These are phyloP conservation scores for Lepetodrilus schrolli DNA, from an alignment of 2,888 invertebrate genomes.

Conservation along the genomic window DNA sequence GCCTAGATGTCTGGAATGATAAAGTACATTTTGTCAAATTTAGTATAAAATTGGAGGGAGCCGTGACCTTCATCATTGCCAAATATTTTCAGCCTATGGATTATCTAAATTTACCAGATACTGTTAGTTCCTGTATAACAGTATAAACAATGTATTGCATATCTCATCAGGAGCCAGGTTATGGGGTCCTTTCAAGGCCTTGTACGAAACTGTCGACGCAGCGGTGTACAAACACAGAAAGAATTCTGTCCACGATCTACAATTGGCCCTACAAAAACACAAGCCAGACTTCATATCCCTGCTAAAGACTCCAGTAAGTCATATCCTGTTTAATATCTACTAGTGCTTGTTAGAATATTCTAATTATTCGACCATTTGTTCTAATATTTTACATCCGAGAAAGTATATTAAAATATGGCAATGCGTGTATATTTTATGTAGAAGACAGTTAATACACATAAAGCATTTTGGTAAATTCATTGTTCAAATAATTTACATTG, in stretches of 20 bases:
- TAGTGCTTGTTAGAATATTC: too few species aligned
- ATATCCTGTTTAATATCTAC: too few species aligned
- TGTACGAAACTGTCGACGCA: slow-evolving; percentile 71
- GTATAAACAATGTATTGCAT: background rate
- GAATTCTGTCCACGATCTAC: slow-evolving; percentile 78
- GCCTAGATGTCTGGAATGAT: too few species aligned
- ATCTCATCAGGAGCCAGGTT: slow-evolving; percentile 65
- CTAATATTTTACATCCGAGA: too few species aligned
- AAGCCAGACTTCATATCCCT: slow-evolving; percentile 90
- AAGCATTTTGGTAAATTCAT: too few species aligned
- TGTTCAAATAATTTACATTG: background rate
- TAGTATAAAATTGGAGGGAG: too few species aligned
- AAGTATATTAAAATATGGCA: too few species aligned
- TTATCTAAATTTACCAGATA: background rate
- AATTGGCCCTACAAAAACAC: slow-evolving; percentile 85
- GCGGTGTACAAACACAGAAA: slow-evolving; percentile 71
- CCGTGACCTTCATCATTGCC: too few species aligned
- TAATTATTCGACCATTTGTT: too few species aligned
- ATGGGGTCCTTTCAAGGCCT: slow-evolving; percentile 75
- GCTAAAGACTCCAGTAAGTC: slow-evolving; percentile 86
- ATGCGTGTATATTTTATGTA: too few species aligned
- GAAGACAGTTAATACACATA: too few species aligned
- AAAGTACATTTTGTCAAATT: too few species aligned
- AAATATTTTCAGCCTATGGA: background rate
- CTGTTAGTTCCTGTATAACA: background rate